These are phyloP conservation scores for Silurus aristotelis DNA, from an alignment of 2,797 vertebrate species.

Conservation along the genomic window DNA sequence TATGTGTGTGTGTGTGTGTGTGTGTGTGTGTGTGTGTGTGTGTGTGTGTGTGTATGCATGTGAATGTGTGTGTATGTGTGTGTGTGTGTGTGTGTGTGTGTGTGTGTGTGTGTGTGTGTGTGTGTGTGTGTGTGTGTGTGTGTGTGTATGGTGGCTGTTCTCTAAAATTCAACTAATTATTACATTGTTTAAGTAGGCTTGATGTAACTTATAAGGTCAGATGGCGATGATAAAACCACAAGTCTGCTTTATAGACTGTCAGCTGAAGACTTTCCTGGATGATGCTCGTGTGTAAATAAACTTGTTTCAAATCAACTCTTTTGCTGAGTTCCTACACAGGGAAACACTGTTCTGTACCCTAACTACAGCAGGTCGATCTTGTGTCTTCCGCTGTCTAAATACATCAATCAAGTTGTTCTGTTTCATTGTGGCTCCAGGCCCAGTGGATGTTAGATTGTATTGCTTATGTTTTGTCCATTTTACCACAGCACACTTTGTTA, in stretches of 20 bases:
- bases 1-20: too few species aligned
- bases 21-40: too few species aligned
- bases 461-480: conserved; percentile 7
- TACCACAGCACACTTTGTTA: background rate
- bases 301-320: background rate
- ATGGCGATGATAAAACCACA: background rate
- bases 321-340: background rate
- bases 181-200: background rate
- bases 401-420: conserved; percentile 40
- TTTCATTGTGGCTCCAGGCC: conserved; percentile 25
- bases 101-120: too few species aligned
- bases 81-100: too few species aligned
- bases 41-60: too few species aligned
- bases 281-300: conserved; percentile 7
- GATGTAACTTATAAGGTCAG: background rate
- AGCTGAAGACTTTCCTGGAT: background rate
- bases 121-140: too few species aligned
- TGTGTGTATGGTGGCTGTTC: background rate
- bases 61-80: too few species aligned
- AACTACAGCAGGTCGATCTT: conserved; percentile 28
- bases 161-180: background rate
- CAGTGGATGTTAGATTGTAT: background rate
- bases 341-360: conserved; percentile 16
- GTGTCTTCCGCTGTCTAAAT: conserved; percentile 28
- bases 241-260: background rate